Conservation (phyloP, 2,113 vertebrate genomes). For the Psittacula cyanocephala region DNA sequence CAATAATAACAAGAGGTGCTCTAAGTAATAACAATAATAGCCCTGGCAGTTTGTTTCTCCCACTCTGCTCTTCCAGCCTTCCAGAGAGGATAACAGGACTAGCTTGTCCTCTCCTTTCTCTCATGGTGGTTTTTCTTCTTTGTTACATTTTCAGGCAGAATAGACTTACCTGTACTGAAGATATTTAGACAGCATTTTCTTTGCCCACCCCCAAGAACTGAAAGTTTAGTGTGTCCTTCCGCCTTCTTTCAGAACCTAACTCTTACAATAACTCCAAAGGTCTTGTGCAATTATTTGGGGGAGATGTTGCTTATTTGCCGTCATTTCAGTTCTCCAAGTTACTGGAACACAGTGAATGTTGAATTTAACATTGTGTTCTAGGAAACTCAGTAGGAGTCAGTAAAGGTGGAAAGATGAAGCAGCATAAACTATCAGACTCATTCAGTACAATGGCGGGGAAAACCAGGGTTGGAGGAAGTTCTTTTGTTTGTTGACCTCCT, state of each 20-base stretch:
- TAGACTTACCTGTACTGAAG: neutral
- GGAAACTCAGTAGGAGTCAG: neutral
- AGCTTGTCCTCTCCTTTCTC: neutral
- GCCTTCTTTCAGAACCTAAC: neutral
- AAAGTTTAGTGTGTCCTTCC: neutral
- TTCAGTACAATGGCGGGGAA: neutral
- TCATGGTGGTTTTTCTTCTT: rapidly evolving
- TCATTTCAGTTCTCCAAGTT: neutral
- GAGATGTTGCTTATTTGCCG: neutral
- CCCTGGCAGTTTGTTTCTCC: neutral
- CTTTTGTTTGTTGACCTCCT: neutral
- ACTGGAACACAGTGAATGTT: neutral
- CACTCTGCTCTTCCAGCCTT: neutral
- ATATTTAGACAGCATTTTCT: neutral
- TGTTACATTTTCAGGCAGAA: neutral
- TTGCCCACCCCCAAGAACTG: no score
- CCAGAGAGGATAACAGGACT: neutral
- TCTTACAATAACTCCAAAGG: neutral
- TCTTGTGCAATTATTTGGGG: neutral
- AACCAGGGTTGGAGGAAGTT: neutral
- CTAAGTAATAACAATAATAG: neutral
- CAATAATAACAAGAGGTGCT: neutral
- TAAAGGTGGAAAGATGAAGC: neutral
- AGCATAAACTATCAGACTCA: neutral
- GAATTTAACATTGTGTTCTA: neutral